These are phyloP conservation scores for Aleiodes alternator DNA, from an alignment of 2,888 invertebrate species.

Conservation along the genomic window DNA sequence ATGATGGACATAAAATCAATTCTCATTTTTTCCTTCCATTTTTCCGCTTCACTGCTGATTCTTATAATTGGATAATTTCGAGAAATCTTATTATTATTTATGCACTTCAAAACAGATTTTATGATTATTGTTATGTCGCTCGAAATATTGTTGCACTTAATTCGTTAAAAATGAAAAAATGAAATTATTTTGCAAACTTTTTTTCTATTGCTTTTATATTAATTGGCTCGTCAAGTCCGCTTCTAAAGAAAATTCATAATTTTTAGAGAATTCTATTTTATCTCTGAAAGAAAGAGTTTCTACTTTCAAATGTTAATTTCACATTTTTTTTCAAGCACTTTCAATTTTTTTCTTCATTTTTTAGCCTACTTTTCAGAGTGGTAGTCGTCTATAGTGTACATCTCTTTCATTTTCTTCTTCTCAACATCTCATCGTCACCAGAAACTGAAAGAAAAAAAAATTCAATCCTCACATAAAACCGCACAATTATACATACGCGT, in stretches of 20 bases:
- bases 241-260: slow-evolving; percentile 14
- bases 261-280: background rate
- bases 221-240: slow-evolving; percentile 8
- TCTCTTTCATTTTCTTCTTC: slow-evolving; percentile 36
- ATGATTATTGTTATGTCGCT: slow-evolving; percentile 16
- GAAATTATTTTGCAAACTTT: background rate
- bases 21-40: no score
- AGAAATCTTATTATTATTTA: background rate
- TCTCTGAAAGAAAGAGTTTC: background rate
- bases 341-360: background rate
- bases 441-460: background rate
- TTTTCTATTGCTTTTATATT: slow-evolving; percentile 19
- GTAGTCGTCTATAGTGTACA: slow-evolving; percentile 30
- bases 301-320: slow-evolving; percentile 6
- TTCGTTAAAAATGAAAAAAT: background rate
- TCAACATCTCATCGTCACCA: slow-evolving; percentile 27
- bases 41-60: no score
- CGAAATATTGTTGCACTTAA: slow-evolving; percentile 8
- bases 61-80: background rate
- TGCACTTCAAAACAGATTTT: background rate
- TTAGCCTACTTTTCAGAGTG: slow-evolving; percentile 21
- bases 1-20: no score
- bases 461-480: slow-evolving; percentile 26
- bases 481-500: slow-evolving; percentile 35
- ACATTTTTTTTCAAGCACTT: slow-evolving; percentile 6